These are phyloP conservation scores for Agapornis roseicollis DNA, from an alignment of 2,113 vertebrate genomes.

Conservation along the genomic window DNA sequence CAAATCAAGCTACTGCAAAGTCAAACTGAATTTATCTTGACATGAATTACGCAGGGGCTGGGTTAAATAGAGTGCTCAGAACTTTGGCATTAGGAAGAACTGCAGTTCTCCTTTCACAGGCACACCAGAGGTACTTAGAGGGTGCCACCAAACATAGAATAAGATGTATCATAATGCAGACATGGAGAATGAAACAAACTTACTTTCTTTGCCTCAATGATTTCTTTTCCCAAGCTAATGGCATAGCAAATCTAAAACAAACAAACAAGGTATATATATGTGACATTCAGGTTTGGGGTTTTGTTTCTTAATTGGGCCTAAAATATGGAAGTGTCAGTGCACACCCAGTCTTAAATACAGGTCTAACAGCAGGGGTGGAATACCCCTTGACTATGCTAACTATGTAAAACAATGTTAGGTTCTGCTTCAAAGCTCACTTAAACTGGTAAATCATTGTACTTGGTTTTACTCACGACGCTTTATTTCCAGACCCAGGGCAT, in stretches of 20 bases:
- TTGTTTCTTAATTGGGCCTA: not conserved
- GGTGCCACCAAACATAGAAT: not conserved
- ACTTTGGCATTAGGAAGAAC: not conserved
- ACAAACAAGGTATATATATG: not conserved
- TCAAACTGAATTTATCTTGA: not conserved
- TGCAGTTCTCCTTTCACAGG: not conserved
- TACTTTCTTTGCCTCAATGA: conserved; percentile 91
- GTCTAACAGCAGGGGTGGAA: not conserved
- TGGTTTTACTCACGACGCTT: not conserved
- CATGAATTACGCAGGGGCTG: not conserved
- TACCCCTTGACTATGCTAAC: not conserved
- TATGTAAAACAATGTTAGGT: not conserved
- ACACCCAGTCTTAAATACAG: not conserved
- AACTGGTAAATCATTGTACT: not conserved
- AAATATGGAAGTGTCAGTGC: not conserved
- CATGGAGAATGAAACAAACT: not conserved
- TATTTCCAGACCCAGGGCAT: not conserved
- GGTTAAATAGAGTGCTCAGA: not conserved
- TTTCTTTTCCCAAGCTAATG: conserved; percentile 93
- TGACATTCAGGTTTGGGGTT: not conserved
- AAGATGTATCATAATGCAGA: not conserved
- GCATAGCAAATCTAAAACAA: conserved; percentile 93
- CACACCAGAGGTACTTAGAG: not conserved
- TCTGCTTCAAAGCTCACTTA: not conserved
- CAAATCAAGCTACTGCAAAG: not conserved